Conservation (phyloP, 2,113 vertebrate species). For the Hystrix cristata region DNA sequence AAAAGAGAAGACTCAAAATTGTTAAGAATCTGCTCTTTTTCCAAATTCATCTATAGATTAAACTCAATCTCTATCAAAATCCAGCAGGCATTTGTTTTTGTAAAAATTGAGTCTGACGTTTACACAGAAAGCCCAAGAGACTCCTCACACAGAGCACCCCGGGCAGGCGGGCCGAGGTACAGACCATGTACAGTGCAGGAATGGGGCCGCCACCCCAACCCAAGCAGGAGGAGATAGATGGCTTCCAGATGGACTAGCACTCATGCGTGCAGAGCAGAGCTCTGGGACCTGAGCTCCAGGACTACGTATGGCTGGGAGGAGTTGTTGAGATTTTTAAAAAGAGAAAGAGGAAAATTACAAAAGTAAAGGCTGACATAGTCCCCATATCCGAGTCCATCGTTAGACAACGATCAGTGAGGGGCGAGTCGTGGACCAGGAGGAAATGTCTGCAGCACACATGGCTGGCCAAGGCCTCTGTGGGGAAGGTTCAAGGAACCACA, state of each 20-base stretch:
- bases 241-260: constrained; percentile 36
- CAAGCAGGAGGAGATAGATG: background rate
- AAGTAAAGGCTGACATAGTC: background rate
- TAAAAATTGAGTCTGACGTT: background rate
- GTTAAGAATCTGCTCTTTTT: background rate
- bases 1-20: background rate
- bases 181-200: background rate
- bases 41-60: background rate
- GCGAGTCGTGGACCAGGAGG: background rate
- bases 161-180: background rate
- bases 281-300: background rate
- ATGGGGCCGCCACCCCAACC: background rate
- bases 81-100: background rate
- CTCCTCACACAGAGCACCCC: background rate
- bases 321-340: background rate
- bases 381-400: fast-evolving
- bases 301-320: background rate
- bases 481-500: no score
- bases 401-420: background rate
- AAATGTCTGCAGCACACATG: background rate
- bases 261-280: background rate
- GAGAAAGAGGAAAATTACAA: background rate
- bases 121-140: background rate
- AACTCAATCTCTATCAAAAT: background rate
- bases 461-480: background rate